These are phyloP conservation scores for Pangasius krempfi DNA, from an alignment of 2,797 vertebrate species.

Conservation along the genomic window DNA sequence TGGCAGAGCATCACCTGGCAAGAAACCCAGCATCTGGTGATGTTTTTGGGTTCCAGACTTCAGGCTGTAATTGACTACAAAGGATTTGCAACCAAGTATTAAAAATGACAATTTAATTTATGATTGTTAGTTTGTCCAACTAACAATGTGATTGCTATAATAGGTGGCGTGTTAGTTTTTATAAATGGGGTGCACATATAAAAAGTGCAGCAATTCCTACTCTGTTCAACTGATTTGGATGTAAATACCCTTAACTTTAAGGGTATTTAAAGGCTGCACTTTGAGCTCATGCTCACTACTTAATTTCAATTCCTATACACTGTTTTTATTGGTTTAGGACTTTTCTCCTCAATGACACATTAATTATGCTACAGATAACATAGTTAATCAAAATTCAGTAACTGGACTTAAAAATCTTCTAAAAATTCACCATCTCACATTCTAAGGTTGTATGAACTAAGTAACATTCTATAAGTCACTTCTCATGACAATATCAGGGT, in stretches of 20 bases:
- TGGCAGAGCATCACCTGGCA: background rate
- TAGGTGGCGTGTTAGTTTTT: background rate
- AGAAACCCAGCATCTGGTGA: background rate
- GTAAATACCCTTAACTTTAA: background rate
- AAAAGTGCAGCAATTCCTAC: background rate
- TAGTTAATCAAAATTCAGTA: background rate
- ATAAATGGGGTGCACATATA: background rate
- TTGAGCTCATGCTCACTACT: background rate
- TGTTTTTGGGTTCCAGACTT: background rate
- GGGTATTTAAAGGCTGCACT: background rate
- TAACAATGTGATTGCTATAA: background rate
- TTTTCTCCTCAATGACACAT: background rate
- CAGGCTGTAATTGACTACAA: background rate
- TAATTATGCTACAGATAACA: too few species aligned
- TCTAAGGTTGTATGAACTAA: background rate
- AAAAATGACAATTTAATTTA: background rate
- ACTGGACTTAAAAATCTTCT: background rate
- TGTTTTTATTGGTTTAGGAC: too few species aligned
- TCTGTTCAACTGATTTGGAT: background rate
- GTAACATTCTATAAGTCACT: too few species aligned
- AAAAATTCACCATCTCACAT: background rate
- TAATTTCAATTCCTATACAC: background rate
- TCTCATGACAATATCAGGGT: too few species aligned
- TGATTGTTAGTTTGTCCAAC: background rate
- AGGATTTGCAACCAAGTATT: background rate